Evolutionary conservation across 2,888 invertebrate species (phyloP), one percentile per base, ranked within the genome.

Genomic region (Chydorus sphaericus): DNA sequence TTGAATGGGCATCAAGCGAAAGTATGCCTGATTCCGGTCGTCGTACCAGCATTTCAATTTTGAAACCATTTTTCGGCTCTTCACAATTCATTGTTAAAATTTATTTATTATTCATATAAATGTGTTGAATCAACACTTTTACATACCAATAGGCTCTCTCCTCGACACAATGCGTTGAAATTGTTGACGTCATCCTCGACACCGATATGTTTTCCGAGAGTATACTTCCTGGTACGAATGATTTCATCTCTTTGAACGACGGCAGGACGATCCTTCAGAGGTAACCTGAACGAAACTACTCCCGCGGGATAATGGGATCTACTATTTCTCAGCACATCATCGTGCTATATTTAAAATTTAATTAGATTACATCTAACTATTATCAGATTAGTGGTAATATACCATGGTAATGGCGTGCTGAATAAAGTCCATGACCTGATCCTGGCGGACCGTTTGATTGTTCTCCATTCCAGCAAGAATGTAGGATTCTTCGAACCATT

Each of bases 401-500:
- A 60, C 63, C 54, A 52, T 39, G 2, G 51, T 36, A 26, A 61
- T 60, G 8, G 61, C 61, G 14, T 55, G 56, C 18, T 60, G 57
- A n/a, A 62, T 51, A n/a, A 60, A 53, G 4, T 58, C 57, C 30
- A 57, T 36, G 1, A 60, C 55, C 1, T 59, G 38, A 8, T 59
- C 48, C 23, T 51, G 36, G 28, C 58, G 39, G 26, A 67, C 63
- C 1, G 67, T 68, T 28, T 36, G 50, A 57, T 66, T 66, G 14
- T 64, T 62, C 56, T 67, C 68, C 5, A 58, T 39, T 6, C 60
- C 61, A 0, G 67, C 66, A 55, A 66, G 59, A 16, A 55, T 56
- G 49, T 66, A 62, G 2, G 69, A 65, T 48, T 67, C 63, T 48
- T 68, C 66, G 54, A 69, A 63, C 69, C 69, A 70, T 57, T 68